Base-by-base conservation (phyloP, 1,140 invertebrate species). In the Belonocnema kinseyi region DNA sequence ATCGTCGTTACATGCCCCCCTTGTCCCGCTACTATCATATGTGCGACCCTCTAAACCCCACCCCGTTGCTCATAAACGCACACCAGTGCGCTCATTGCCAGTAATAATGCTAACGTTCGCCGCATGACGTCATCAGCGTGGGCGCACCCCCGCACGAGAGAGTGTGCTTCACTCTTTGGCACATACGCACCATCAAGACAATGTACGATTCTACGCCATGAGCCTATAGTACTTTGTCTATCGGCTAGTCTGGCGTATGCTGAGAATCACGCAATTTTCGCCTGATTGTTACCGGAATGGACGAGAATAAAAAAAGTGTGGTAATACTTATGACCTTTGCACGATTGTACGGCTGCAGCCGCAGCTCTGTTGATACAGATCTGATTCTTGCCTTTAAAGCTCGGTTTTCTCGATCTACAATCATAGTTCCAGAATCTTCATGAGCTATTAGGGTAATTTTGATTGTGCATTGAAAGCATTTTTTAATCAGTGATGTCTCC, bases 111-210 rank as follows among this genome's bases (percentile, higher is more conserved):
- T 83, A 84, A 87, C 87, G 87, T 88, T 88, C 86, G 87, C 86
- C 83, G 80, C 82, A 74, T 90, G 88, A 89, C 88, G 88, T 90
- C 88, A 90, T 71, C 79, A 54, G 87, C 85, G 88, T 88, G 87
- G 88, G 88, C 87, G 88, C 88, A 88, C 87, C 86, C 88, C 88
- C 87, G 79, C 87, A 81, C 79, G 74, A 84, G 73, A 82, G 74
- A 83, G 79, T 33, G 77, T 61, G 71, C 76, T 66, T 77, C 77
- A 73, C 54, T 77, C 56, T 56, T 51, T n/a, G 5, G 21, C 10
- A 51, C 52, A 73, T 19, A 54, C 56, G 72, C 73, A 71, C n/a
- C 50, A 51, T 73, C 72, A 79, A 75, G 70, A 73, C 77, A 74
- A 74, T 76, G 74, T 75, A 66, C 74, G 50, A 53, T 17, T 53